Percentiles rank a stretch among this genome's conserved stretches.
phyloP scores from a whole-genome alignment of 2,888 invertebrate genomes.

The Caenorhabditis imperialis region DNA sequence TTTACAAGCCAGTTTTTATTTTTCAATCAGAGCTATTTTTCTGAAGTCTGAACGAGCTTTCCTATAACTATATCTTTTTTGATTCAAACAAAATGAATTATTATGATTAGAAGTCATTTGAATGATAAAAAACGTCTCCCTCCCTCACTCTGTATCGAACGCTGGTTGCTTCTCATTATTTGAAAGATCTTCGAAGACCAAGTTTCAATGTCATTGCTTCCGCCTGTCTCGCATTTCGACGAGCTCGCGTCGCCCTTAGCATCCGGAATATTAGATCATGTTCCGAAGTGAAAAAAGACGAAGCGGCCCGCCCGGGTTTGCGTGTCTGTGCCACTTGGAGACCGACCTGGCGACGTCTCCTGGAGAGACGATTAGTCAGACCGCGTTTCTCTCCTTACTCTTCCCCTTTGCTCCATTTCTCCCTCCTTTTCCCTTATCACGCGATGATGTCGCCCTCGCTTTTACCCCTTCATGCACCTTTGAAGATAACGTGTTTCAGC shows the following conservation, averaged over 20 bases:
- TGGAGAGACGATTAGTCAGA: constrained; percentile 31
- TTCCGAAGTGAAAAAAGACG: constrained; percentile 22
- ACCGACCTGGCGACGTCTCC: constrained; percentile 31
- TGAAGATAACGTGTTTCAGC: background rate
- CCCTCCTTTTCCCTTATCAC: constrained; percentile 28
- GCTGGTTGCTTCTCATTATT: too few species aligned
- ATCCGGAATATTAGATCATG: constrained; percentile 43
- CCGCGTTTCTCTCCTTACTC: too few species aligned
- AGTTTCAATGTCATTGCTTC: too few species aligned
- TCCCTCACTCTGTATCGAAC: too few species aligned
- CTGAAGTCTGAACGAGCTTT: too few species aligned
- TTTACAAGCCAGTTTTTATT: too few species aligned
- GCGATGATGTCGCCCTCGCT: constrained; percentile 23
- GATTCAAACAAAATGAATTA: too few species aligned
- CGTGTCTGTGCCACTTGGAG: constrained; percentile 22
- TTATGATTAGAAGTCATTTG: too few species aligned
- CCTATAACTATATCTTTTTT: too few species aligned
- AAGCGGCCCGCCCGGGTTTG: constrained; percentile 4
- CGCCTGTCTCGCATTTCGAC: background rate
- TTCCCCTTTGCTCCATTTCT: constrained; percentile 12
- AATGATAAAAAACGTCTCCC: too few species aligned
- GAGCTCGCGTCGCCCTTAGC: constrained; percentile 2
- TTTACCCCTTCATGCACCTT: constrained; percentile 1
- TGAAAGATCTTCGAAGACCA: too few species aligned
- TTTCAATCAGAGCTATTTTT: too few species aligned